Evolutionary conservation across 1,140 invertebrate species (phyloP).

Genomic region (Lasioglossum albipes): DNA sequence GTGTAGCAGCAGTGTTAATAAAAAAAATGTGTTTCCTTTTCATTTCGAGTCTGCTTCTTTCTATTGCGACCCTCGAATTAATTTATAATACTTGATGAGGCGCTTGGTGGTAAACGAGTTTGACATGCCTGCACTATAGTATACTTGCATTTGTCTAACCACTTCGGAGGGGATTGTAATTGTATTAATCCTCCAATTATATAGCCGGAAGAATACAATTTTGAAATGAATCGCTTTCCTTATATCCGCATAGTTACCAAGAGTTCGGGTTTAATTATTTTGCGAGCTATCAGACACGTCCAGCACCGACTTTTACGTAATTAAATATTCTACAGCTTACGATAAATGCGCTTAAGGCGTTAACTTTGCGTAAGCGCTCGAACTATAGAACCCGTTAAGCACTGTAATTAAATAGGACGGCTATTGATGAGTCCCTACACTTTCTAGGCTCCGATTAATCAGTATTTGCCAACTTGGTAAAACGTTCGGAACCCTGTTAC

Average conservation of each 20-base stretch:
- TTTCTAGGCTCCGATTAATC: slow-evolving; percentile 30
- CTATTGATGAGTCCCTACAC: slow-evolving; percentile 31
- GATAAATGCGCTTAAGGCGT: slow-evolving; percentile 8
- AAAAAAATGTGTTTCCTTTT: too few species aligned
- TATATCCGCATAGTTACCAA: not conserved
- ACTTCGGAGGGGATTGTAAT: too few species aligned
- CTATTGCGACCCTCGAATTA: too few species aligned
- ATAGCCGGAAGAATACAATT: too few species aligned
- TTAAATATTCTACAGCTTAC: slow-evolving; percentile 1
- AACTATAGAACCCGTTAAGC: slow-evolving; percentile 4
- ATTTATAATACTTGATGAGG: too few species aligned
- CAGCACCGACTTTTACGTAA: not conserved
- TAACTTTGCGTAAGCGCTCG: slow-evolving; percentile 8
- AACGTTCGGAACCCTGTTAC: not conserved
- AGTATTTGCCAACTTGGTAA: slow-evolving; percentile 14
- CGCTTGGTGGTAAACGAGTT: too few species aligned
- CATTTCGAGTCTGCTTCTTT: too few species aligned
- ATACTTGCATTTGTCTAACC: too few species aligned
- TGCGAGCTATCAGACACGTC: not conserved
- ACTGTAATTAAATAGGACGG: slow-evolving; percentile 37
- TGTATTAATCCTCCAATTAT: too few species aligned
- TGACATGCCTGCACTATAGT: too few species aligned
- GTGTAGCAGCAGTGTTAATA: too few species aligned
- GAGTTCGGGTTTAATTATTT: not conserved
- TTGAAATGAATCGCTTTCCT: too few species aligned